Evolutionary conservation across 2,113 vertebrate genomes (phyloP), one percentile per base, ranked within the genome.

Genomic region (Ptyas mucosa): DNA sequence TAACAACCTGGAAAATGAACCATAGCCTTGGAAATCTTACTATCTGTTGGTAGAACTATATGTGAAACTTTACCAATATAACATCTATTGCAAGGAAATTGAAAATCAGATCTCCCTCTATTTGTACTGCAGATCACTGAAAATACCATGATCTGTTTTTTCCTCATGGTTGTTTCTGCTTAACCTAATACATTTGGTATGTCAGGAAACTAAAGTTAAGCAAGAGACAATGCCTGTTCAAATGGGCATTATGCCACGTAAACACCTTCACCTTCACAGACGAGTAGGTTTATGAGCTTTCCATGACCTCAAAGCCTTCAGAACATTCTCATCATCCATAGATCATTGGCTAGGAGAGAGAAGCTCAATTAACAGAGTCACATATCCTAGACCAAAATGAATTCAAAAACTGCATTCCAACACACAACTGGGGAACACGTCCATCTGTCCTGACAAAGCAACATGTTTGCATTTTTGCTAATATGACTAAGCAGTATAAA

Each of bases 181-280:
- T 87, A 51, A 61, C 54, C 34, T 55, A 64, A 93, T 91, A 29
- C n/a, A 88, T 81, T 90, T 69, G 88, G 69, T 58, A 93, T 85
- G 90, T 51, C 8, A 88, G 51, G 46, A 20, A 91, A 52, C 6
- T 34, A 88, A 46, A 55, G 46, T 93, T 91, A 39, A 88, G 29
- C 58, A 24, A 23, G 89, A 64, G 8, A 24, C 81, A 53, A 46
- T 9, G 57, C 58, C 52, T 91, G 85, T 88, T 88, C 52, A 81
- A 3, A 90, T 46, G 89, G 51, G 51, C 34, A 49, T 75, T 55
- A 49, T 34, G 34, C 55, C 57, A 69, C 54, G 89, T 9, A 87
- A 93, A 90, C 85, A 87, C 46, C 58, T 90, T 87, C 89, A 89
- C 64, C 85, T 91, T 87, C 89, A 89, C 87, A 57, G 87, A 57